A percentile compares a stretch with the other conserved stretches of the same genome.
phyloP scores from a whole-genome alignment of 2,888 invertebrate species.

The Pachliopta kotzebuea region DNA sequence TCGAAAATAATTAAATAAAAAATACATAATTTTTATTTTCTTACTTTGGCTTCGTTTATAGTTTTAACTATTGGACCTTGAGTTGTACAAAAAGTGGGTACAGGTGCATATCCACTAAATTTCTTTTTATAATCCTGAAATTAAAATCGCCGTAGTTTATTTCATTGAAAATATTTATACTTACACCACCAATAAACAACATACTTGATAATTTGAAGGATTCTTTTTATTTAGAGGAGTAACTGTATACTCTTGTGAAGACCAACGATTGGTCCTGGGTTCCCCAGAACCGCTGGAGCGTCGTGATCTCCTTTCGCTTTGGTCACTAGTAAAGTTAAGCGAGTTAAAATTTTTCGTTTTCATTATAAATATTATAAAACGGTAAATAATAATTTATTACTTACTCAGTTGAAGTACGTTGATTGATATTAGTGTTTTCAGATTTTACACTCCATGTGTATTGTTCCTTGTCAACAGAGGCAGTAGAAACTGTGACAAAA shows the following conservation, averaged over 20 bases:
- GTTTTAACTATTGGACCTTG: conserved; percentile 57
- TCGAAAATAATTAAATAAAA: too few species aligned
- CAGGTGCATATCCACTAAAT: conserved; percentile 35
- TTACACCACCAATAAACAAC: conserved; percentile 19
- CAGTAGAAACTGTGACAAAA: conserved; percentile 51
- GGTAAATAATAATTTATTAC: conserved; percentile 6
- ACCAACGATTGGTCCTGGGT: conserved; percentile 42
- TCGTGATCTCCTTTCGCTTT: conserved; percentile 34
- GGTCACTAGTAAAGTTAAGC: conserved; percentile 2
- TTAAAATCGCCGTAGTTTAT: background rate
- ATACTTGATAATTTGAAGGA: conserved; percentile 38
- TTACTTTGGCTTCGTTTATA: conserved; percentile 61
- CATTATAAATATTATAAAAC: background rate
- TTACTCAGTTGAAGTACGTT: conserved; percentile 49
- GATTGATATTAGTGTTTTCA: conserved; percentile 35
- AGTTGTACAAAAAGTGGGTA: conserved; percentile 53
- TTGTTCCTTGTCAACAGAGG: conserved; percentile 51
- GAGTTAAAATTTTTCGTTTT: background rate
- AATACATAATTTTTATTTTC: conserved; percentile 7
- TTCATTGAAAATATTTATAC: background rate
- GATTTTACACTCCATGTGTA: conserved; percentile 51
- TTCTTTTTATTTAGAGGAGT: conserved; percentile 33
- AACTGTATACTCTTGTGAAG: conserved; percentile 35
- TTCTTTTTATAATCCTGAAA: conserved; percentile 44
- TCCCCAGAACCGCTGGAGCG: conserved; percentile 59